These are phyloP conservation scores for Archilochus colubris DNA, from an alignment of 2,113 vertebrate genomes.

Conservation along the genomic window DNA sequence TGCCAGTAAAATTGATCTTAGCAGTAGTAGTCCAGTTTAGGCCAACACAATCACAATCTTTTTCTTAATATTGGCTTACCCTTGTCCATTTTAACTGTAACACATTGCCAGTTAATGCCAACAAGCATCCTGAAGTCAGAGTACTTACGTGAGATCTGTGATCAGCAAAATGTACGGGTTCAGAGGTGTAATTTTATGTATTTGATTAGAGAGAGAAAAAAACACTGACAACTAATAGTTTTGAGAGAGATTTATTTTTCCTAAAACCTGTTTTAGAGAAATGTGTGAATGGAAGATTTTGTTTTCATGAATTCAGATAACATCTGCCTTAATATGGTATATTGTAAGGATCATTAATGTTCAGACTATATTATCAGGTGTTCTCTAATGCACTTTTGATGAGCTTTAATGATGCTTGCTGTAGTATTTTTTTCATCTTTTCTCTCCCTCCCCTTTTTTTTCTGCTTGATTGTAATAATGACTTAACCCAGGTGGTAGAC, in stretches of 20 bases:
- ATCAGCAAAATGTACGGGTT: neutral
- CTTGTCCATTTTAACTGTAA: neutral
- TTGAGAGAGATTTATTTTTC: neutral
- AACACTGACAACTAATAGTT: neutral
- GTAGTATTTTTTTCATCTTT: constrained; percentile 63
- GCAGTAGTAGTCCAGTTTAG: neutral
- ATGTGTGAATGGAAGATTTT: constrained; percentile 17
- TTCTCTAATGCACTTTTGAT: constrained; percentile 77
- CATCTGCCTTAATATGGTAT: constrained; percentile 68
- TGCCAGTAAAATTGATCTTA: neutral
- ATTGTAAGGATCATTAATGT: constrained; percentile 73
- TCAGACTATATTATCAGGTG: constrained; percentile 73
- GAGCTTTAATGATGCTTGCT: constrained; percentile 74
- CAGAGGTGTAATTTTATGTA: neutral
- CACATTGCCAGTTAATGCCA: neutral
- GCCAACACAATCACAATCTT: neutral
- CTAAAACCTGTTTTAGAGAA: neutral
- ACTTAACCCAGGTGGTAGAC: constrained; percentile 78
- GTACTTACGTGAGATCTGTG: neutral
- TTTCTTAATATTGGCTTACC: neutral
- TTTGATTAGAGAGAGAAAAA: neutral
- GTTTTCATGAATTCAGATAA: constrained; percentile 43
- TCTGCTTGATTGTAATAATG: constrained; percentile 71
- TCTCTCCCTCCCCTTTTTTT: neutral
- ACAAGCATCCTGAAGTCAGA: neutral